Evolutionary conservation across 2,113 vertebrate species (phyloP).

Genomic region (Cacatua alba): DNA sequence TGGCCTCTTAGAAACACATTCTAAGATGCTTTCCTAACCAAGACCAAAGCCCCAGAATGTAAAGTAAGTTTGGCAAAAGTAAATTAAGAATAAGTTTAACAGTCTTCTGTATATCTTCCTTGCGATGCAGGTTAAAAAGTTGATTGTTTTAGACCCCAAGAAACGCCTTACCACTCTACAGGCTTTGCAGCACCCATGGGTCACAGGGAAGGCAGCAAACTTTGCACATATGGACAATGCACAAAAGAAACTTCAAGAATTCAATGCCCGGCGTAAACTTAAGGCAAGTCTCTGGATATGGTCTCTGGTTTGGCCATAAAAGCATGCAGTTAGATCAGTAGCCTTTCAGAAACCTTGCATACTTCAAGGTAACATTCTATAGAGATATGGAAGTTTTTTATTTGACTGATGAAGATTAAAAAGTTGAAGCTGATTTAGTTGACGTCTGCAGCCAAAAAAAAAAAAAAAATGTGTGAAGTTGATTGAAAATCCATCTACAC

Average conservation of each 20-base stretch:
- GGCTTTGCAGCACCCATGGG: constrained; percentile 89
- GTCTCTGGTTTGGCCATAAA: background rate
- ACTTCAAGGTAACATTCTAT: background rate
- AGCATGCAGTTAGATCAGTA: background rate
- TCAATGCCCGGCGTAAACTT: constrained; percentile 89
- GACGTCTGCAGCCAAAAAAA: background rate
- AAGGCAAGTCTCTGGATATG: constrained; percentile 74
- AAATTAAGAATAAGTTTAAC: background rate
- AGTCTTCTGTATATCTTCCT: constrained; percentile 1
- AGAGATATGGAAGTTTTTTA: background rate
- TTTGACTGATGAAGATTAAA: background rate
- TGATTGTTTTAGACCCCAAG: constrained; percentile 89
- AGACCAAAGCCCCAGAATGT: background rate
- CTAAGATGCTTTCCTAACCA: background rate
- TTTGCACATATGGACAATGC: constrained; percentile 90
- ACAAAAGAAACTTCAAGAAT: constrained; percentile 90
- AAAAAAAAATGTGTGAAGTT: background rate
- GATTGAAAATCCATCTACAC: background rate
- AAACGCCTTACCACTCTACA: constrained; percentile 86
- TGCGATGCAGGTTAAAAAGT: constrained; percentile 82
- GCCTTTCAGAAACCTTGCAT: background rate
- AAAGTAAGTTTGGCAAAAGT: background rate
- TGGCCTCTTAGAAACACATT: background rate
- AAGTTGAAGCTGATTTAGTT: background rate
- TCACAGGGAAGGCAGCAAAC: constrained; percentile 88